Base-by-base conservation (phyloP, 1,140 invertebrate species). In the Drosophila sp. region DNA sequence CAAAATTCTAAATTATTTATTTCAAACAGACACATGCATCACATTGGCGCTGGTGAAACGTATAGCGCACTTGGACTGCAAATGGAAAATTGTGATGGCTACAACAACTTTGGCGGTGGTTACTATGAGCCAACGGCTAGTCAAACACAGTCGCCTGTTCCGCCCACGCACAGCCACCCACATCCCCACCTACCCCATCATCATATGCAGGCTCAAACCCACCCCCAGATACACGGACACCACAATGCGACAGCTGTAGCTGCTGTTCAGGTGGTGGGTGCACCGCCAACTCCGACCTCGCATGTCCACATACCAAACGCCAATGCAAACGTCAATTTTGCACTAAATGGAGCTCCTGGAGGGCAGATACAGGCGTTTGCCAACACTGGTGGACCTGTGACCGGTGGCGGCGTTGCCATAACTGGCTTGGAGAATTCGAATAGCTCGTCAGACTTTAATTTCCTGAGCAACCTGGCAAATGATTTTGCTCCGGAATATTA, bases 401-500 rank as follows among this genome's bases (percentile, higher is more conserved):
- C 27, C 7, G 57, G 43, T 7, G 67, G 72, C 27, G 71, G 43
- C 6, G 62, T 75, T 45, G 90, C 69, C 82, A 83, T 91, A 29
- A 76, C 72, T 6, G 86, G 86, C 0, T 53, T 92, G 92, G 96
- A 97, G 73, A 97, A 97, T 92, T 97, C 96, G 75, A 97, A 97
- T 87, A 97, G 96, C 83, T 97, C 96, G 1, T 97, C 97, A 7
- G 97, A 98, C 89, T 97, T 98, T 91, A 97, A 97, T 91, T 98
- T 98, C 83, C 94, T 98, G 40, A 97, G 96, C 83, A 97, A 97
- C 89, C 93, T 98, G 78, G 96, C 97, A 56, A 97, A 97, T 92
- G 97, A 97, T 83, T 97, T 97, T 90, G 96, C 96, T 0, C 97
- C 97, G 0, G 97, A 98, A 91, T 98, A 98, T 91, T 97, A 97